phyloP scores from a whole-genome alignment of 2,888 invertebrate species.

The Erynnis tages region DNA sequence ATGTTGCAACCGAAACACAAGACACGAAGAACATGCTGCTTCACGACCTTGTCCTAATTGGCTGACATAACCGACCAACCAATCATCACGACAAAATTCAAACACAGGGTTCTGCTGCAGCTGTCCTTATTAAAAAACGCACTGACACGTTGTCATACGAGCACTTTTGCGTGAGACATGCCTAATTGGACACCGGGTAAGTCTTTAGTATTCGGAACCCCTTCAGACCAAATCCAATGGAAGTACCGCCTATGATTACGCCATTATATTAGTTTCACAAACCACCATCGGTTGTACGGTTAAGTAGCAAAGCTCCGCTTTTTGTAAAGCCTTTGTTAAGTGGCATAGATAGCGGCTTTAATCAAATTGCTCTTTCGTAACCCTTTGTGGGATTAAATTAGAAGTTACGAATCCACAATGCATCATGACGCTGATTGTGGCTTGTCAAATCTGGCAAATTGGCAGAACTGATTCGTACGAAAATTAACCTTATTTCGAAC shows the following conservation, averaged over 20 bases:
- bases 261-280: slow-evolving; percentile 3
- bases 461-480: neutral
- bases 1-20: too few species aligned
- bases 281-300: slow-evolving; percentile 1
- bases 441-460: slow-evolving; percentile 29
- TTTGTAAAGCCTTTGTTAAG: slow-evolving; percentile 26
- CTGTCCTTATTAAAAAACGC: too few species aligned
- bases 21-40: too few species aligned
- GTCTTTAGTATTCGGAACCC: neutral
- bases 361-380: slow-evolving; percentile 33
- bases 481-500: slow-evolving; percentile 8
- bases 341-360: slow-evolving; percentile 21
- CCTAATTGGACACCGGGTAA: too few species aligned
- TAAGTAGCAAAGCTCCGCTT: slow-evolving; percentile 11
- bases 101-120: too few species aligned
- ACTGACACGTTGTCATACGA: too few species aligned
- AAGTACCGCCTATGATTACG: neutral
- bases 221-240: neutral
- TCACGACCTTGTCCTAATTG: too few species aligned
- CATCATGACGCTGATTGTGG: slow-evolving; percentile 32
- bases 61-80: too few species aligned
- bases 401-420: slow-evolving; percentile 35
- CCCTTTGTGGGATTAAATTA: slow-evolving; percentile 36
- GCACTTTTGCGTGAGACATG: too few species aligned
- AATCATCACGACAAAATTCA: too few species aligned